A percentile compares a stretch with the other conserved stretches of the same genome.
Evolutionary conservation across 2,113 vertebrate genomes (phyloP).

Genomic region (Xyliphius kryptos): DNA sequence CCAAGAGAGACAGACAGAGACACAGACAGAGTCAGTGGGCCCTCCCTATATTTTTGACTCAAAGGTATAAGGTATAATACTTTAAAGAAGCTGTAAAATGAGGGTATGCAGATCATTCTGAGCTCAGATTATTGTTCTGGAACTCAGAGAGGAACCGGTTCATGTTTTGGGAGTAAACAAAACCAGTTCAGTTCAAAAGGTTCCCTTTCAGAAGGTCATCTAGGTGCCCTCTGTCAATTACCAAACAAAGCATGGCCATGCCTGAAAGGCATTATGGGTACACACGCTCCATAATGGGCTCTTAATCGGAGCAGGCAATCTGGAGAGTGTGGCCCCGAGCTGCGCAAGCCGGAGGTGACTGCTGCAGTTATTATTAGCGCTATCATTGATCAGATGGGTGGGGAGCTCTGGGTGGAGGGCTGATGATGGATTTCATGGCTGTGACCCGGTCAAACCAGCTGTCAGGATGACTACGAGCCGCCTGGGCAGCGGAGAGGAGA

Average conservation of each 20-base stretch:
- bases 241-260: slow-evolving; percentile 58
- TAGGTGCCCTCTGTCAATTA: slow-evolving; percentile 48
- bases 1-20: not conserved
- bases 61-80: too few relatives aligned
- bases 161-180: too few relatives aligned
- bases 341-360: slow-evolving; percentile 61
- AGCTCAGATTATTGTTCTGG: too few relatives aligned
- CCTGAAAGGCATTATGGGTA: slow-evolving; percentile 61
- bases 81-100: too few relatives aligned
- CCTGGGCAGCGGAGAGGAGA: slow-evolving; percentile 7
- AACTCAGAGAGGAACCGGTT: too few relatives aligned
- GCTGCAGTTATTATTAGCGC: slow-evolving; percentile 69
- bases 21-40: too few relatives aligned
- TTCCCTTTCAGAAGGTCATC: slow-evolving; percentile 49
- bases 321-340: slow-evolving; percentile 60
- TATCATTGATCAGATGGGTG: slow-evolving; percentile 69
- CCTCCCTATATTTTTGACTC: too few relatives aligned
- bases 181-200: not conserved
- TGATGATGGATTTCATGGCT: slow-evolving; percentile 60
- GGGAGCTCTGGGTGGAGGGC: slow-evolving; percentile 48
- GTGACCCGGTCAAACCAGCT: slow-evolving; percentile 47
- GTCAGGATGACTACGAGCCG: slow-evolving; percentile 35
- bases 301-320: slow-evolving; percentile 67
- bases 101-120: too few relatives aligned
- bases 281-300: slow-evolving; percentile 67